A percentile compares a stretch with the other conserved stretches of the same genome.
phyloP scores from a whole-genome alignment of 2,797 vertebrate genomes.

The Phoxinus dragarum region DNA sequence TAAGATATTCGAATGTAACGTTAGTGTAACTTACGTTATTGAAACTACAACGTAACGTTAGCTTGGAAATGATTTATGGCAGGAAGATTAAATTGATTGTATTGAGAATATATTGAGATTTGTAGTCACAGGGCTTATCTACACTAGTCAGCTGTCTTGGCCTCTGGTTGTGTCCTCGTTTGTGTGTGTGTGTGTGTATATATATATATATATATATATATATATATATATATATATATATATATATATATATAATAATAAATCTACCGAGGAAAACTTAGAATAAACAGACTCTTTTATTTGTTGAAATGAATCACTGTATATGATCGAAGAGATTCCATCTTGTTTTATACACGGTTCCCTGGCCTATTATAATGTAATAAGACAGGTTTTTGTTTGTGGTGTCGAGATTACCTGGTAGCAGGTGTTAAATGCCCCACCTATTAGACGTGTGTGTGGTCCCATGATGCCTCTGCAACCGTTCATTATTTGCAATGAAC shows the following conservation, averaged over 20 bases:
- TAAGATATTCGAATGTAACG: neutral
- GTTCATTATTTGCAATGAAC: neutral
- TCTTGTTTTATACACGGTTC: neutral
- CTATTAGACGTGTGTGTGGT: slow-evolving; percentile 17
- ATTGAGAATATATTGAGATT: neutral
- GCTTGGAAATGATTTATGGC: neutral
- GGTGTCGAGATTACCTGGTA: slow-evolving; percentile 31
- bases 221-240: too few relatives aligned
- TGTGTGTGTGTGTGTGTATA: too few relatives aligned
- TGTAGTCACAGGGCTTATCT: neutral
- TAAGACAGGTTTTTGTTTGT: neutral
- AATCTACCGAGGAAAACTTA: neutral
- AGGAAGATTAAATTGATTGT: neutral
- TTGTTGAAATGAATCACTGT: neutral
- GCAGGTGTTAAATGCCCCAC: slow-evolving; percentile 48
- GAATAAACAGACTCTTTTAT: neutral
- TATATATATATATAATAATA: too few relatives aligned
- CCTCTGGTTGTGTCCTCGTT: neutral
- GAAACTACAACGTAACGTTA: neutral
- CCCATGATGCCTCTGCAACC: slow-evolving; percentile 6
- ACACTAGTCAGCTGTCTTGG: neutral
- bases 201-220: too few relatives aligned
- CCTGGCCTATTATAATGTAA: neutral
- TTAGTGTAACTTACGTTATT: neutral
- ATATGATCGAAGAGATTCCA: neutral